A percentile compares a stretch with the other conserved stretches of the same genome.
phyloP scores from a whole-genome alignment of 2,888 invertebrate genomes.

The Epirrita christyi region DNA sequence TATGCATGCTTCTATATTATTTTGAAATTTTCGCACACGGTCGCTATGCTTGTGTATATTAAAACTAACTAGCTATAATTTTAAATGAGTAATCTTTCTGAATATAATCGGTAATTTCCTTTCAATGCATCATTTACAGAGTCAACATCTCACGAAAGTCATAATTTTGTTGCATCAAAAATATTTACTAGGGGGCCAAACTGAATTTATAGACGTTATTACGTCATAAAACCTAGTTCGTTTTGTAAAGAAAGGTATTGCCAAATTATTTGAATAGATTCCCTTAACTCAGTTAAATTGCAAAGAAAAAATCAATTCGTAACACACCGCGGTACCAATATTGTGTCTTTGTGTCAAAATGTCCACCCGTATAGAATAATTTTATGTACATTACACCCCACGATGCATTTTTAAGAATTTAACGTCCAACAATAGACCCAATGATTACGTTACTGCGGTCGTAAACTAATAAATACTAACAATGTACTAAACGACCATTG shows the following conservation, averaged over 20 bases:
- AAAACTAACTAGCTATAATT: too few relatives aligned
- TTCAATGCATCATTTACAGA: too few relatives aligned
- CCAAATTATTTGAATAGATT: constrained; percentile 17
- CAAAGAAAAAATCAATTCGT: constrained; percentile 66
- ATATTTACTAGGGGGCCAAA: too few relatives aligned
- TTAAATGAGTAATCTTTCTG: too few relatives aligned
- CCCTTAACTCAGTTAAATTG: constrained; percentile 34
- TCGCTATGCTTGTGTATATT: too few relatives aligned
- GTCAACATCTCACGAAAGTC: too few relatives aligned
- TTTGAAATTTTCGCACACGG: too few relatives aligned
- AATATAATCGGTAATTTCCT: too few relatives aligned
- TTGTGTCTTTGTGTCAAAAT: constrained; percentile 62
- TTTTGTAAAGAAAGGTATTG: neutral
- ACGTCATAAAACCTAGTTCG: too few relatives aligned
- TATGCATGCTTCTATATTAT: too few relatives aligned
- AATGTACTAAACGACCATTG: constrained; percentile 73
- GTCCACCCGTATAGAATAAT: constrained; percentile 60
- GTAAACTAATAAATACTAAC: constrained; percentile 72
- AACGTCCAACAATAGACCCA: constrained; percentile 62
- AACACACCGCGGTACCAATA: constrained; percentile 76
- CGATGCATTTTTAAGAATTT: constrained; percentile 70
- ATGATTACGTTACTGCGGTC: constrained; percentile 75
- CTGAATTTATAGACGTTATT: too few relatives aligned
- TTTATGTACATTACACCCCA: constrained; percentile 64
- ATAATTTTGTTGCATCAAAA: too few relatives aligned